Base-by-base conservation (phyloP, 1,140 invertebrate species). In the Zeugodacus cucurbitae region DNA sequence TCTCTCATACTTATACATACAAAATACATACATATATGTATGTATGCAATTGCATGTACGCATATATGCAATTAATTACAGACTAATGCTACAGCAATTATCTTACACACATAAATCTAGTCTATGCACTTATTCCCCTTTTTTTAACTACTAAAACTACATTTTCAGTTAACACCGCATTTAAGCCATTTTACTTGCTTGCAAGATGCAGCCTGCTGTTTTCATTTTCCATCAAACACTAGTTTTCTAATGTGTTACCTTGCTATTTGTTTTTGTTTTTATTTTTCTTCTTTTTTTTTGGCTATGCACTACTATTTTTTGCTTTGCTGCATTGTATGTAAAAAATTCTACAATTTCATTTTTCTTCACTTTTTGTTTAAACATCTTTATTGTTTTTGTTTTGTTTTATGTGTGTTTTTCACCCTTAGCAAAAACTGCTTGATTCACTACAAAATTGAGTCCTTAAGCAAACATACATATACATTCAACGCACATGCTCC, bases 311-410 rank as follows among this genome's bases (percentile, higher is more conserved):
- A 70, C 34, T n/a, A 58, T 37, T 67, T 86, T 88, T 85, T 88
- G 88, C 59, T 8, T 62, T 57, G 70, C 58, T 20, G 74, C 78
- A 88, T 48, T 82, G 44, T 88, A 54, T 88, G 74, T 88, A 37
- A 78, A 41, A 74, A 88, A 41, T 88, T 88, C 54, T 58, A 85
- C n/a, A 64, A 58, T 29, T 88, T 88, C 37, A 41, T 88, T 32
- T 88, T 78, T 57, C 41, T n/a, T n/a, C 59, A 17, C 34, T 88
- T 74, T 29, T 41, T n/a, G n/a, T n/a, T 70, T 70, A 32, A 32
- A 70, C 64, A 29, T 87, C 74, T 78, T 78, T 41, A 78, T 87
- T 59, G 59, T n/a, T 62, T 59, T 58, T 58, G 59, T 70, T 87
- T 29, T 62, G 59, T 87, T 67, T 29, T 87, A 62, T 54, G 54